A percentile compares a stretch with the other conserved stretches of the same genome.
Evolutionary conservation across 2,113 vertebrate species (phyloP).

Genomic region (Trinectes maculatus): DNA sequence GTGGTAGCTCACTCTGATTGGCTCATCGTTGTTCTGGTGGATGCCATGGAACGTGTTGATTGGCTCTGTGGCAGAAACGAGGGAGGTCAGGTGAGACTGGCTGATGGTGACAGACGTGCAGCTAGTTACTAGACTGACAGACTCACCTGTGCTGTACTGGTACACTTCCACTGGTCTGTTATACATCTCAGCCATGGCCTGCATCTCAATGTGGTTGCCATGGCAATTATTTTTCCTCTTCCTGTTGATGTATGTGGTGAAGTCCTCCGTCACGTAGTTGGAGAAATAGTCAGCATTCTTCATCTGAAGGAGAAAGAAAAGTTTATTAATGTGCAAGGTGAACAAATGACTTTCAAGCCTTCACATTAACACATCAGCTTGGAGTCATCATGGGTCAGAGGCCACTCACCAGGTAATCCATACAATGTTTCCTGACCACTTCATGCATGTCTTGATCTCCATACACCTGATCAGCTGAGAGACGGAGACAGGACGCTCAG

Average conservation of each 20-base stretch:
- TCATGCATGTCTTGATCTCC: constrained; percentile 95
- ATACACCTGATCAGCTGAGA: constrained; percentile 90
- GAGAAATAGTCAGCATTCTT: constrained; percentile 97
- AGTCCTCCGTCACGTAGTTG: constrained; percentile 96
- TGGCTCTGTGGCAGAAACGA: constrained; percentile 82
- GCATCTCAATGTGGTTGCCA: constrained; percentile 98
- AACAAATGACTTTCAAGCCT: neutral
- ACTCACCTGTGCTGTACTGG: constrained; percentile 90
- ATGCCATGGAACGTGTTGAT: constrained; percentile 98
- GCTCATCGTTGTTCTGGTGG: constrained; percentile 95
- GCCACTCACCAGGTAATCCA: constrained; percentile 91
- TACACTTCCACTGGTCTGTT: constrained; percentile 95
- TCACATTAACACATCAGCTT: neutral
- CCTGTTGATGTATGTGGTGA: constrained; percentile 95
- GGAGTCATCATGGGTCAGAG: neutral
- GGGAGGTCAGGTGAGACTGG: constrained; percentile 4
- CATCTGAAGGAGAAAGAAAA: constrained; percentile 80
- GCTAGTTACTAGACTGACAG: neutral
- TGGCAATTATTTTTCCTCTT: constrained; percentile 97
- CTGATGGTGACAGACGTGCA: neutral
- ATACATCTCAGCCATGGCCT: constrained; percentile 98
- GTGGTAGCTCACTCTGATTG: constrained; percentile 96
- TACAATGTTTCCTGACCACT: constrained; percentile 93
- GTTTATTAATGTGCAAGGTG: neutral
- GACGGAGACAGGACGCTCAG: neutral